These are phyloP conservation scores for Hymenopus coronatus DNA, from an alignment of 2,888 invertebrate species.

Conservation along the genomic window DNA sequence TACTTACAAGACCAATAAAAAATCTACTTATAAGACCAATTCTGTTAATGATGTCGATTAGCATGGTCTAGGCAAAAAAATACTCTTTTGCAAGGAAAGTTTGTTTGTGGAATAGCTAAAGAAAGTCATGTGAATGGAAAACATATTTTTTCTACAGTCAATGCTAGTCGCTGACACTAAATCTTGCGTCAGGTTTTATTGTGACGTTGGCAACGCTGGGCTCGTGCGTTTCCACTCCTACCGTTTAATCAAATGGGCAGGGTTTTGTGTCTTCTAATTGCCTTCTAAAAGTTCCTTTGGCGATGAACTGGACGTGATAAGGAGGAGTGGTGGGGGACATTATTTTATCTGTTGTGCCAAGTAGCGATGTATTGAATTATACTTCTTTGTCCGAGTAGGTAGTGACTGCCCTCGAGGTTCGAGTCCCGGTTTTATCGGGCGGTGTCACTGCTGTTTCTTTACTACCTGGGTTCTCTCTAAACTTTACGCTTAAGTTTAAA, in stretches of 20 bases:
- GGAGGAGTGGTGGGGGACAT: neutral
- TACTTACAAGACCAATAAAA: too few relatives aligned
- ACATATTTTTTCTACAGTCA: too few relatives aligned
- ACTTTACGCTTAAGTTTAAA: too few relatives aligned
- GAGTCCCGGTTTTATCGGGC: neutral
- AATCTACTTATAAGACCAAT: too few relatives aligned
- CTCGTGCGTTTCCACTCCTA: conserved; percentile 8
- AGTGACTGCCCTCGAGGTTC: neutral
- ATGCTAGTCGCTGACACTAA: too few relatives aligned
- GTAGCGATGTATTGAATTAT: neutral
- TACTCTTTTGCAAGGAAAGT: too few relatives aligned
- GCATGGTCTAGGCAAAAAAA: too few relatives aligned
- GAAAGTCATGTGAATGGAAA: too few relatives aligned
- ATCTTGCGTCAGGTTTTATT: neutral
- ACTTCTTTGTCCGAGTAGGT: neutral
- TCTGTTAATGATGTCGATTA: too few relatives aligned
- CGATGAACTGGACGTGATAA: neutral
- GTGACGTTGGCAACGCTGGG: neutral
- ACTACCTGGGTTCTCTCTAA: too few relatives aligned
- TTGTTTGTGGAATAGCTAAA: too few relatives aligned
- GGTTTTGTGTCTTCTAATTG: neutral
- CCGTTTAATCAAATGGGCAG: neutral
- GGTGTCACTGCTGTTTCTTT: neutral
- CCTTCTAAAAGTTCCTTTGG: neutral
- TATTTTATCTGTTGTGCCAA: neutral